Evolutionary conservation across 2,113 vertebrate species (phyloP).

Genomic region (Bombycilla garrulus): DNA sequence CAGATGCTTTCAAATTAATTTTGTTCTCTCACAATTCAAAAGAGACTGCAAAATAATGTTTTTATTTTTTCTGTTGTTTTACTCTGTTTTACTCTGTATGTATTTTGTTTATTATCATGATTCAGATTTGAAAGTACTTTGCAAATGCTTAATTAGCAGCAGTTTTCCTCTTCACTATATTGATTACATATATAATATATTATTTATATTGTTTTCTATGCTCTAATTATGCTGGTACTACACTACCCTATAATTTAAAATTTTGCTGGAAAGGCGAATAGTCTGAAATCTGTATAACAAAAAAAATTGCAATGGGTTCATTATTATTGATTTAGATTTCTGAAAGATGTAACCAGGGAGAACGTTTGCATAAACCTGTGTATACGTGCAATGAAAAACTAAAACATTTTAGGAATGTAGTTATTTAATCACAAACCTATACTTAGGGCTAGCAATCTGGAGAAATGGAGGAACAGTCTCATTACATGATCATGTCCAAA

Average conservation of each 20-base stretch:
- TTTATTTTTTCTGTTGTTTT: background rate
- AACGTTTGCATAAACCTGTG: background rate
- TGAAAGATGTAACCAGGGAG: background rate
- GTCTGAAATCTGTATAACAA: background rate
- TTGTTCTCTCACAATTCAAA: background rate
- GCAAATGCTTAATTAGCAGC: background rate
- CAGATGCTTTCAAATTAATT: background rate
- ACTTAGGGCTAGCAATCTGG: background rate
- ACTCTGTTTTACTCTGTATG: background rate
- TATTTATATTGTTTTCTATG: background rate
- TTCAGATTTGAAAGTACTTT: background rate
- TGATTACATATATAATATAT: background rate
- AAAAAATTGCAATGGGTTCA: fast-evolving
- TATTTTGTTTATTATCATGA: background rate
- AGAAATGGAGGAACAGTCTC: background rate
- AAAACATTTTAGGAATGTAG: background rate
- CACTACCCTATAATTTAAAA: background rate
- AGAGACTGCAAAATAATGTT: background rate
- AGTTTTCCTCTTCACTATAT: background rate
- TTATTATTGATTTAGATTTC: background rate
- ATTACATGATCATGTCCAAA: slow-evolving; percentile 1
- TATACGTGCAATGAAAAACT: background rate
- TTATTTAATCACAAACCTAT: background rate
- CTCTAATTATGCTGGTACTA: background rate
- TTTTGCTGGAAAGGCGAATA: background rate